Base-by-base conservation (phyloP, 2,888 invertebrate genomes). In the Eurois occulta region DNA sequence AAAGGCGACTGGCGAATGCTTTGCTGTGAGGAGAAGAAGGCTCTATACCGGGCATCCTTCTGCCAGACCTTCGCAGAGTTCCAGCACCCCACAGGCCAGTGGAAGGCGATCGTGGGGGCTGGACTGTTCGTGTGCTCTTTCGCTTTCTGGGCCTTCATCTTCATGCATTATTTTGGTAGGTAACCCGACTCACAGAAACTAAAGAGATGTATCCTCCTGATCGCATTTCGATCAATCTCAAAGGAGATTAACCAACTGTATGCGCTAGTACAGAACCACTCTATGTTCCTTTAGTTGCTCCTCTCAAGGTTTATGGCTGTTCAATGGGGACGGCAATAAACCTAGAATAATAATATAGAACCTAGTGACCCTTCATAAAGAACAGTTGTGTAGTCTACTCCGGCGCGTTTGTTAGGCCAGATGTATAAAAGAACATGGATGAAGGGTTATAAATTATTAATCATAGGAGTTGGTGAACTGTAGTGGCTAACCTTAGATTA, bases 51-150 rank as follows among this genome's bases (percentile, higher is more conserved):
- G 75, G 98, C 98, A 5, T 99, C 99, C 80, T 99, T 99, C 95
- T 98, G 99, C 91, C 98, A 99, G 93, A 99, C 99, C 8, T 99
- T 98, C 92, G 95, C 98, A 0, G 99, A 99, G 97, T 98, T 99
- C 94, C 96, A 98, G 78, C 98, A 98, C 1, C 98, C 98, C 6
- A 98, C 98, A 24, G 99, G 99, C 28, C 97, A 98, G 90, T 99
- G 99, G 99, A 99, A 99, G 94, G 93, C 96, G 16, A 90, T 97
- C 0, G 0, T 98, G 0, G 98, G 98, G 85, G 93, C 97, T 95
- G 78, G 96, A 91, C 86, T 96, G 85, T 21, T 82, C 60, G 96
- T 92, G 11, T 88, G 96, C 77, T 76, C 96, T 91, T 73, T 97
- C 97, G 24, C 97, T 0, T 81, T 97, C 0, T 97, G 97, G 87